Base-by-base conservation (phyloP, 2,113 vertebrate species). In the Callorhinus ursinus region DNA sequence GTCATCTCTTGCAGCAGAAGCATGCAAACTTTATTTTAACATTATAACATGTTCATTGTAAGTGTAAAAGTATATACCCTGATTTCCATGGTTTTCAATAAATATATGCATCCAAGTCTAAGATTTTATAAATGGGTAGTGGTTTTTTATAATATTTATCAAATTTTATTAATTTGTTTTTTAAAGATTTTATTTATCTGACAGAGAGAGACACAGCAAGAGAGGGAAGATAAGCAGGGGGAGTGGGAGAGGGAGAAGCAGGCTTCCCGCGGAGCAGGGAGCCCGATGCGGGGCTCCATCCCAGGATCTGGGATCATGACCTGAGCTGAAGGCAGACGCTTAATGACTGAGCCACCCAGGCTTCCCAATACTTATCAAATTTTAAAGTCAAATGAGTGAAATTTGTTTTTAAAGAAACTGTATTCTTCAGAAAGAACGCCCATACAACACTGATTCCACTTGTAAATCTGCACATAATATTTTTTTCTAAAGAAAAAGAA, bases 331-430 rank as follows among this genome's bases (percentile, higher is more conserved):
- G 39, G 39, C 39, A 39, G 39, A 39, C 39, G 2, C 3, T 39
- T 39, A 39, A 39, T 4, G 39, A 39, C 39, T 39, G 39, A 39
- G 39, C 3, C 39, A 39, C 39, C 39, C 39, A 39, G 39, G 39
- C 39, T 3, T 39, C 39, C 39, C 39, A 39, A 39, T 39, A 39
- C 39, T 39, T 39, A 39, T 63, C 31, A 81, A 87, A 93, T 72
- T 93, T 92, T 95, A 97, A 67, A 26, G 22, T 49, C 46, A 96
- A 39, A 22, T 96, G 79, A 96, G 74, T 92, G 61, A 19, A 74
- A 92, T 93, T 28, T 65, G 31, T 94, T 92, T 96, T 67, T 87
- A 97, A 67, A 36, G 80, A 93, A 22, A 46, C 10, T 49, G 9
- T 10, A 88, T 80, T 81, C 63, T 65, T 59, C 94, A 86, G 84